phyloP scores from a whole-genome alignment of 2,888 invertebrate species.

The Polydrusus cervinus region DNA sequence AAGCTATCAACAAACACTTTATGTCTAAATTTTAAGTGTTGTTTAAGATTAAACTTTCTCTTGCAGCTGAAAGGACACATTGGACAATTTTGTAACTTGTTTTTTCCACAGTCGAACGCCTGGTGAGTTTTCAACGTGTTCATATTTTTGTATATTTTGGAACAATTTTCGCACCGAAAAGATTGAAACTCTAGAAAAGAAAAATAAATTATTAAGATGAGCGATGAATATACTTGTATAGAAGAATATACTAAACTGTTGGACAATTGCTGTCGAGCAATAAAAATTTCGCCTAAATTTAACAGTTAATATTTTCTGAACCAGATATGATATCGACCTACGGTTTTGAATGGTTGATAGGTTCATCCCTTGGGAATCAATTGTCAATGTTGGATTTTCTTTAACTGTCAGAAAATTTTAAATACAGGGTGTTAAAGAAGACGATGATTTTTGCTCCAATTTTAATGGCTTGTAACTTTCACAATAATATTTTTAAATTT shows the following conservation, averaged over 20 bases:
- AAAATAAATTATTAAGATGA: not conserved
- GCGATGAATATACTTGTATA: not conserved
- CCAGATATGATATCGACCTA: no score
- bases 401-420: no score
- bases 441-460: no score
- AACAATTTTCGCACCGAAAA: constrained; percentile 43
- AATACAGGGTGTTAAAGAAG: no score
- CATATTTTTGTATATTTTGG: constrained; percentile 55
- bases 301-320: no score
- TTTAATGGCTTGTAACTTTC: no score
- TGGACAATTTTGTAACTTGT: constrained; percentile 71
- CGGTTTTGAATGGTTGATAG: no score
- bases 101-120: constrained; percentile 68
- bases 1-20: not conserved
- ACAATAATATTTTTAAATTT: no score
- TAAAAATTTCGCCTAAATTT: no score
- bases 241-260: not conserved
- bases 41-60: constrained; percentile 85
- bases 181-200: not conserved
- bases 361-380: no score
- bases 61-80: constrained; percentile 72
- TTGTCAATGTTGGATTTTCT: no score
- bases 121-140: constrained; percentile 56
- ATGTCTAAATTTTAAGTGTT: constrained; percentile 74
- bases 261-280: no score